These are phyloP conservation scores for Sturnira hondurensis DNA, from an alignment of 2,113 vertebrate genomes.

Conservation along the genomic window DNA sequence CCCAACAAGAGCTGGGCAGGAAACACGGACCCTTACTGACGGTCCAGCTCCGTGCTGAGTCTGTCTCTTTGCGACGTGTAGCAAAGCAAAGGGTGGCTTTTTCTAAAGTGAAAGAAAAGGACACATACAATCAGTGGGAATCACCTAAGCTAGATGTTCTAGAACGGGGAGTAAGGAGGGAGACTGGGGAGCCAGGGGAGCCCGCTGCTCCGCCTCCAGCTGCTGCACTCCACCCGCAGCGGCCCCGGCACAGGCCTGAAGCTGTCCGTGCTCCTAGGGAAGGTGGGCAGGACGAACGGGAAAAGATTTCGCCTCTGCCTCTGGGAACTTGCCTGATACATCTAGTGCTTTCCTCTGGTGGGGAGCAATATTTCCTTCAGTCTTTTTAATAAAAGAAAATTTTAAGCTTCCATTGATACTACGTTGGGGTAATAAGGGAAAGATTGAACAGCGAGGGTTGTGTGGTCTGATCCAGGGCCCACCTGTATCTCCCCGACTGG, in stretches of 20 bases:
- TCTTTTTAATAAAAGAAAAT: slow-evolving; percentile 72
- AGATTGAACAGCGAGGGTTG: not conserved
- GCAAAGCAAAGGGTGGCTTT: not conserved
- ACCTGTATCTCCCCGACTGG: not conserved
- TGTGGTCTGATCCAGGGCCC: not conserved
- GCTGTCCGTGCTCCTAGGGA: not conserved
- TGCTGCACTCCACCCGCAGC: not conserved
- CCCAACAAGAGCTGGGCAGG: not conserved
- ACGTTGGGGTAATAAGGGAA: not conserved
- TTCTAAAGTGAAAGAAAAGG: not conserved
- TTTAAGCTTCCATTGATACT: not conserved
- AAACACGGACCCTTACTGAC: not conserved
- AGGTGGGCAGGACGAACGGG: not conserved
- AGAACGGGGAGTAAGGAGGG: not conserved
- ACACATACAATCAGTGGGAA: not conserved
- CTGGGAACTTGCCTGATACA: not conserved
- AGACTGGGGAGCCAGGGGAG: not conserved
- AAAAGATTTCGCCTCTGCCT: not conserved
- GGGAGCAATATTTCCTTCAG: slow-evolving; percentile 70
- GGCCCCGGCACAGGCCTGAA: fast-evolving
- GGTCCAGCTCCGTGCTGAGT: not conserved
- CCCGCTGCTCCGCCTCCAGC: not conserved
- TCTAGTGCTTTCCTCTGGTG: slow-evolving; percentile 59
- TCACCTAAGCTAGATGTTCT: not conserved
- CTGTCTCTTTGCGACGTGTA: not conserved